These are phyloP conservation scores for Trypoxylus dichotomus DNA, from an alignment of 1,140 invertebrate species.

Conservation along the genomic window DNA sequence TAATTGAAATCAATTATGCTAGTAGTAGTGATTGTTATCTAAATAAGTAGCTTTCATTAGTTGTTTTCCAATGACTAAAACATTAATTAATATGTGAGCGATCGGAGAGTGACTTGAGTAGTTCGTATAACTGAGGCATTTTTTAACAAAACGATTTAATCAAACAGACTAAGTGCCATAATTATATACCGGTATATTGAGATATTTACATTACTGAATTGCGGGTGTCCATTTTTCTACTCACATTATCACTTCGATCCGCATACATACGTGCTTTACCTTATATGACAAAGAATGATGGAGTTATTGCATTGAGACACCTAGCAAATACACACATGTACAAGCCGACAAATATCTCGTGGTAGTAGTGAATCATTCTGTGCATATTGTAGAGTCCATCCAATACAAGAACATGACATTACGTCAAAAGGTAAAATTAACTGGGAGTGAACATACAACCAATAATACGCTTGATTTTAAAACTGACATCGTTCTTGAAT, in stretches of 20 bases:
- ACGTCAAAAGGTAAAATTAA: too few species aligned
- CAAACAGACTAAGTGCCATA: not conserved
- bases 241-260: not conserved
- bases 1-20: conserved; percentile 19
- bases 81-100: conserved; percentile 14
- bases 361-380: too few species aligned
- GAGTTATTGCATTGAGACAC: not conserved
- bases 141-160: not conserved
- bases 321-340: not conserved
- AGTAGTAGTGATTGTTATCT: conserved; percentile 1
- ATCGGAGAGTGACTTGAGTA: not conserved
- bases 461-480: too few species aligned
- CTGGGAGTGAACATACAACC: too few species aligned
- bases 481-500: too few species aligned
- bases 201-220: not conserved
- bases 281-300: not conserved
- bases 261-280: not conserved
- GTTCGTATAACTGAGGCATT: not conserved
- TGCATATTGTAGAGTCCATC: too few species aligned
- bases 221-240: not conserved
- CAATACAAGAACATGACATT: too few species aligned
- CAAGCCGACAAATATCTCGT: not conserved
- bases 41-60: conserved; percentile 4
- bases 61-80: not conserved
- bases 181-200: not conserved